Conservation (phyloP, 2,797 vertebrate species). For the Xenentodon cancila region DNA sequence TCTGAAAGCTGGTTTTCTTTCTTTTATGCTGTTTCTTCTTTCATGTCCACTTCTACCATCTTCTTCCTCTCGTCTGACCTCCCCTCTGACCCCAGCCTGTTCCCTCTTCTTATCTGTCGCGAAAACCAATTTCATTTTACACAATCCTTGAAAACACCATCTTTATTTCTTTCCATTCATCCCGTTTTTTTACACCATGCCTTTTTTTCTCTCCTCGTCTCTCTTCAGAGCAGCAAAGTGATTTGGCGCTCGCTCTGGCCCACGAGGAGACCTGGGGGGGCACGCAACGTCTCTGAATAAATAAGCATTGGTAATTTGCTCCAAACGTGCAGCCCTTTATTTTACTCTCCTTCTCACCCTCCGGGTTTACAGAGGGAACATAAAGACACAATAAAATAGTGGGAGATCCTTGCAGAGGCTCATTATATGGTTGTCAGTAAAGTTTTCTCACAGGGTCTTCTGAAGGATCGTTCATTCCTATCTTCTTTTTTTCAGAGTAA, state of each 20-base stretch:
- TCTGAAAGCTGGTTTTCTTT: constrained; percentile 15
- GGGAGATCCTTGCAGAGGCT: constrained; percentile 67
- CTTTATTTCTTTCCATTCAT: constrained; percentile 5
- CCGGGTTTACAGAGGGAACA: constrained; percentile 50
- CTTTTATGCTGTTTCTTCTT: constrained; percentile 8
- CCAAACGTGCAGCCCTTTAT: constrained; percentile 47
- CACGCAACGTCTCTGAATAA: constrained; percentile 70
- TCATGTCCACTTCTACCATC: constrained; percentile 15
- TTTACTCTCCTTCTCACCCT: constrained; percentile 24
- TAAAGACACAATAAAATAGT: constrained; percentile 73
- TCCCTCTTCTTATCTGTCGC: not conserved
- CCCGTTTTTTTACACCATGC: too few relatives aligned
- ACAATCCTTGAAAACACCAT: constrained; percentile 21
- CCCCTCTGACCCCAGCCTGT: not conserved
- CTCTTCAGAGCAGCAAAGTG: constrained; percentile 33
- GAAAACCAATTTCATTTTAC: constrained; percentile 7
- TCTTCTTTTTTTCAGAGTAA: constrained; percentile 51
- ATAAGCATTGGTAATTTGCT: constrained; percentile 78
- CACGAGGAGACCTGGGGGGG: constrained; percentile 56
- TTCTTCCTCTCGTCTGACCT: constrained; percentile 13
- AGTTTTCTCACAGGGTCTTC: constrained; percentile 68
- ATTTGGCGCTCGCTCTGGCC: constrained; percentile 51
- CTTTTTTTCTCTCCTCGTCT: constrained; percentile 12
- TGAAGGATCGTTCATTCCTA: constrained; percentile 50
- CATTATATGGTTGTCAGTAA: constrained; percentile 73